These are phyloP conservation scores for Hydrolagus colliei DNA, from an alignment of 2,797 vertebrate genomes.

Conservation along the genomic window DNA sequence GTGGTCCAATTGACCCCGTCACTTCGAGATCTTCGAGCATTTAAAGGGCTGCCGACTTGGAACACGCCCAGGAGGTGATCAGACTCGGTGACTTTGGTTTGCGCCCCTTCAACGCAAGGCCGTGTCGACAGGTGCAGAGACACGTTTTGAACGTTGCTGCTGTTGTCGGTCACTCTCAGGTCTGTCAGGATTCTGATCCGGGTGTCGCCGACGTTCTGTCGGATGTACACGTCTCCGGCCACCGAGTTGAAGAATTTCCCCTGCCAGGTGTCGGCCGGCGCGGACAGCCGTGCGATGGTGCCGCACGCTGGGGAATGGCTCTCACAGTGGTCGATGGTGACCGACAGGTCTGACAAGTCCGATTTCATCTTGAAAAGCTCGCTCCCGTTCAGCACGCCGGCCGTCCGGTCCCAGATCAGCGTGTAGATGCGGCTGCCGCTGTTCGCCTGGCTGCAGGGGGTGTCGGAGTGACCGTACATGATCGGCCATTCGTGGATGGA, in stretches of 20 bases:
- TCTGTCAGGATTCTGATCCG: conserved; percentile 49
- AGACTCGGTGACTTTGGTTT: conserved; percentile 35
- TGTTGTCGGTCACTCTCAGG: conserved; percentile 45
- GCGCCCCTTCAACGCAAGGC: conserved; percentile 47
- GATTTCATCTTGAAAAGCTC: conserved; percentile 39
- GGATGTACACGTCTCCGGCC: conserved; percentile 60
- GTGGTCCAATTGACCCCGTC: conserved; percentile 38
- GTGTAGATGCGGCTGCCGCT: conserved; percentile 50
- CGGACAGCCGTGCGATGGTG: conserved; percentile 40
- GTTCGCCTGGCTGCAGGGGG: conserved; percentile 54
- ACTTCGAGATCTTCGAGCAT: conserved; percentile 50
- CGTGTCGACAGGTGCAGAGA: conserved; percentile 41
- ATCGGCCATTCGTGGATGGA: conserved; percentile 61
- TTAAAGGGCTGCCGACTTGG: conserved; percentile 49
- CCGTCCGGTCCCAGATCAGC: conserved; percentile 37
- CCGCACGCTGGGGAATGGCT: conserved; percentile 47
- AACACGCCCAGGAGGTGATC: conserved; percentile 46
- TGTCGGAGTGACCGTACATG: conserved; percentile 55
- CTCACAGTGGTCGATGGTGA: conserved; percentile 53
- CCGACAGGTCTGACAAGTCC: conserved; percentile 55
- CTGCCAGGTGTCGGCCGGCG: conserved; percentile 43
- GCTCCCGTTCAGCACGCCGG: conserved; percentile 39
- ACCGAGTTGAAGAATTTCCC: conserved; percentile 54
- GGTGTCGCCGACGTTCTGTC: conserved; percentile 38
- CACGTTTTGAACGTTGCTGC: conserved; percentile 35